Conservation (phyloP, 2,888 invertebrate genomes). For the Pollenia angustigena region DNA sequence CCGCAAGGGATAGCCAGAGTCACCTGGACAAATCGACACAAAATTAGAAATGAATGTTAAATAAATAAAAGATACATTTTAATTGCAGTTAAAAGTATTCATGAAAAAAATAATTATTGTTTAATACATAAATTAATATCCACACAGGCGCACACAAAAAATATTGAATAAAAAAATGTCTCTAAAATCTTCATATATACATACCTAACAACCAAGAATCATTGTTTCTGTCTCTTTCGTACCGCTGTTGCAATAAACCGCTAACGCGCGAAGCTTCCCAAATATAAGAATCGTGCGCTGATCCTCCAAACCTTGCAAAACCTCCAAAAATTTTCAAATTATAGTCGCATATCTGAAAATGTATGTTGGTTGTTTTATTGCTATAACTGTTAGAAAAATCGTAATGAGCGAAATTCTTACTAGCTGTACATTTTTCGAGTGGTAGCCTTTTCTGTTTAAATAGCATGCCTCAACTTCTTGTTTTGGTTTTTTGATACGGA, state of each 20-base stretch:
- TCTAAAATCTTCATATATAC: not conserved
- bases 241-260: not conserved
- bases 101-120: too few relatives aligned
- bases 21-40: constrained; percentile 7
- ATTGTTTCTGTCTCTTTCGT: constrained; percentile 2
- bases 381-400: too few relatives aligned
- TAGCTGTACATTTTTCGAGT: constrained; percentile 34
- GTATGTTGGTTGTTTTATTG: not conserved
- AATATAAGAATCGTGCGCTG: too few relatives aligned
- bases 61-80: too few relatives aligned
- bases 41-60: not conserved
- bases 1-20: constrained; percentile 27
- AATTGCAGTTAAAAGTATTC: too few relatives aligned
- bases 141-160: too few relatives aligned
- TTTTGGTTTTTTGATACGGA: constrained; percentile 15
- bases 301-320: constrained; percentile 25
- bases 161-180: too few relatives aligned
- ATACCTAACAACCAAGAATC: constrained; percentile 23
- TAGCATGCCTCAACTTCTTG: constrained; percentile 22
- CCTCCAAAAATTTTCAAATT: constrained; percentile 28
- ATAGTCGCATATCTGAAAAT: constrained; percentile 34
- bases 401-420: not conserved
- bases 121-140: too few relatives aligned
- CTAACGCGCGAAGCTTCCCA: constrained; percentile 19
- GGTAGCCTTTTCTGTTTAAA: constrained; percentile 37